phyloP scores from a whole-genome alignment of 2,797 vertebrate species.

The Clarias platycephalus region DNA sequence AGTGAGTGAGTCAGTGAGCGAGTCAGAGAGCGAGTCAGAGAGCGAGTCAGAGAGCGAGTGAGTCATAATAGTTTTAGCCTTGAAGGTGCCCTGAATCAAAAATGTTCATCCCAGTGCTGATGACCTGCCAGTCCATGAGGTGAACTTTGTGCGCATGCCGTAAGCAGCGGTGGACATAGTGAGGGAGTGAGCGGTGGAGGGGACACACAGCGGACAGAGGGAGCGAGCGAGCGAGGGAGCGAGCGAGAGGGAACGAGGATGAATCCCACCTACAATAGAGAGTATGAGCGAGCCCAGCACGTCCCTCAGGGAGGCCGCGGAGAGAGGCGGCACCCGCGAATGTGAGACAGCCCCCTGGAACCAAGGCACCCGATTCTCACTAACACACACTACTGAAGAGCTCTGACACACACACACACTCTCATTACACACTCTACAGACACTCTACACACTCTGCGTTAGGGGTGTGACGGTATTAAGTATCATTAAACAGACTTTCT shows the following conservation, averaged over 20 bases:
- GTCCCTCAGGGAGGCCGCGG: constrained; percentile 73
- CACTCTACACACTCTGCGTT: constrained; percentile 18
- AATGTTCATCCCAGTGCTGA: constrained; percentile 39
- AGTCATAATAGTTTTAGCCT: neutral
- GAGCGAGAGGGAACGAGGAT: constrained; percentile 52
- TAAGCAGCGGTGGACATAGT: constrained; percentile 57
- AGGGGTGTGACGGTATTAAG: neutral
- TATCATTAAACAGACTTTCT: neutral
- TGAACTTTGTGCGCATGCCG: constrained; percentile 50
- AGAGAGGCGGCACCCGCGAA: constrained; percentile 69
- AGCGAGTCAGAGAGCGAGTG: neutral
- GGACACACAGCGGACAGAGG: constrained; percentile 30
- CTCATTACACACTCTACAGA: neutral
- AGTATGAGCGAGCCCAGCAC: constrained; percentile 77
- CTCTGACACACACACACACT: constrained; percentile 46
- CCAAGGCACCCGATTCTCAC: constrained; percentile 68
- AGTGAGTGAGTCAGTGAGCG: too few species aligned
- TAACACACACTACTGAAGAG: constrained; percentile 53
- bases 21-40: neutral
- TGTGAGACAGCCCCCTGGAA: constrained; percentile 69
- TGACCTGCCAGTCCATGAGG: constrained; percentile 42
- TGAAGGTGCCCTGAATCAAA: neutral
- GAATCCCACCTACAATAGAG: constrained; percentile 79
- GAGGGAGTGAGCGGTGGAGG: constrained; percentile 53
- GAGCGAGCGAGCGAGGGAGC: constrained; percentile 11